phyloP scores from a whole-genome alignment of 2,888 invertebrate species.

The Calephelis perditalis region DNA sequence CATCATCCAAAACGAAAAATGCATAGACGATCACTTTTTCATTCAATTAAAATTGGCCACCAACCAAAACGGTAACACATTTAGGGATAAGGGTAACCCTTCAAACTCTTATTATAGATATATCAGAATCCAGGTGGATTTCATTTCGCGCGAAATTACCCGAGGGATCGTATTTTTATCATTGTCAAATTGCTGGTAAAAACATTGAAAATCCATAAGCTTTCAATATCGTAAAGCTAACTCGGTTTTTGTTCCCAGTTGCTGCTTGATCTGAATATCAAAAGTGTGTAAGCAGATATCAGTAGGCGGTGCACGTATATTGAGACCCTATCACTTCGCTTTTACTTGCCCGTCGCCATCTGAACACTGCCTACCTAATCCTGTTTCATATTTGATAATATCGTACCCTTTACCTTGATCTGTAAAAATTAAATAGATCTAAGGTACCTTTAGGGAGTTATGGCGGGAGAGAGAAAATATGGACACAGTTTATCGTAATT shows the following conservation, averaged over 20 bases:
- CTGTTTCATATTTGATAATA: slow-evolving; percentile 71
- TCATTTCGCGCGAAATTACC: slow-evolving; percentile 25
- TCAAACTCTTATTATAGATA: slow-evolving; percentile 30
- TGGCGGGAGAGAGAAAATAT: too few relatives aligned
- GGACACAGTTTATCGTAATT: too few relatives aligned
- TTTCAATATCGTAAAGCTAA: slow-evolving; percentile 74
- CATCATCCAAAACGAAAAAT: slow-evolving; percentile 77
- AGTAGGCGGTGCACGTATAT: slow-evolving; percentile 73
- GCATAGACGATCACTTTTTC: slow-evolving; percentile 76
- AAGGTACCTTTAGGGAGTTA: too few relatives aligned
- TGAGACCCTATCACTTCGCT: slow-evolving; percentile 76
- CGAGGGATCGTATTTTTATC: slow-evolving; percentile 32
- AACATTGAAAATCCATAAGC: slow-evolving; percentile 75
- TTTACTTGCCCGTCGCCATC: slow-evolving; percentile 74
- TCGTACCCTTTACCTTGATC: slow-evolving; percentile 41
- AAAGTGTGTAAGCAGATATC: slow-evolving; percentile 73
- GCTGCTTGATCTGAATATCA: slow-evolving; percentile 75
- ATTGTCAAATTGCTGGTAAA: slow-evolving; percentile 56
- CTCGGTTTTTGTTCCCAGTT: slow-evolving; percentile 74
- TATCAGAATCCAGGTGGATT: slow-evolving; percentile 31
- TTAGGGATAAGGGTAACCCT: slow-evolving; percentile 33
- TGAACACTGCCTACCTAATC: slow-evolving; percentile 72
- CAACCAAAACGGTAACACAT: slow-evolving; percentile 42
- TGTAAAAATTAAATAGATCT: neutral
- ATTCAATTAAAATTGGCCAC: slow-evolving; percentile 76